phyloP scores from a whole-genome alignment of 2,113 vertebrate species.

The Mormoops blainvillei region DNA sequence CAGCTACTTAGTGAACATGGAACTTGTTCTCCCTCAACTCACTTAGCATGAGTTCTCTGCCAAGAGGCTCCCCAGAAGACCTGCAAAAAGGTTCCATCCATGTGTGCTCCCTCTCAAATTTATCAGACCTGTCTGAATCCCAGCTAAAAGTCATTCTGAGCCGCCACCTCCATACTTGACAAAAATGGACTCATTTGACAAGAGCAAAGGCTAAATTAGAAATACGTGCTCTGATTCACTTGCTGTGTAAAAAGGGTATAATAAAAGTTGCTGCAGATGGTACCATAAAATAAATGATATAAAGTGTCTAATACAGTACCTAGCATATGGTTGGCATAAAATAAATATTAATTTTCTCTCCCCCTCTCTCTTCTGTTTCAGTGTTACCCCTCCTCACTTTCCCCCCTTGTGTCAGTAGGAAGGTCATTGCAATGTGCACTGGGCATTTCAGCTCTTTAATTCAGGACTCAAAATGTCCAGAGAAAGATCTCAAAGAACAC shows the following conservation, averaged over 20 bases:
- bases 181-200: not conserved
- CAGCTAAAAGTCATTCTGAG: not conserved
- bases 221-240: not conserved
- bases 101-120: not conserved
- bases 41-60: not conserved
- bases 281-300: not conserved
- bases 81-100: not conserved
- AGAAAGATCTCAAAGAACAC: not conserved
- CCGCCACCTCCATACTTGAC: not conserved
- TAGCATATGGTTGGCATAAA: not conserved
- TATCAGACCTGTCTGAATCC: not conserved
- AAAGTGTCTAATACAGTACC: not conserved
- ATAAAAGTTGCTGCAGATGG: not conserved
- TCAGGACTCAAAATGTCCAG: not conserved
- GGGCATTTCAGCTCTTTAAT: not conserved
- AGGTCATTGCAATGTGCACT: not conserved
- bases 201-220: not conserved
- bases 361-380: not conserved
- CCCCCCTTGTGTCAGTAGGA: not conserved
- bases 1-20: not conserved
- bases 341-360: not conserved
- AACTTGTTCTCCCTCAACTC: not conserved
- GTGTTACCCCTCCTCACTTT: fast-evolving
- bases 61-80: not conserved
- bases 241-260: not conserved